phyloP scores from a whole-genome alignment of 2,888 invertebrate species.

The Patella depressa region DNA sequence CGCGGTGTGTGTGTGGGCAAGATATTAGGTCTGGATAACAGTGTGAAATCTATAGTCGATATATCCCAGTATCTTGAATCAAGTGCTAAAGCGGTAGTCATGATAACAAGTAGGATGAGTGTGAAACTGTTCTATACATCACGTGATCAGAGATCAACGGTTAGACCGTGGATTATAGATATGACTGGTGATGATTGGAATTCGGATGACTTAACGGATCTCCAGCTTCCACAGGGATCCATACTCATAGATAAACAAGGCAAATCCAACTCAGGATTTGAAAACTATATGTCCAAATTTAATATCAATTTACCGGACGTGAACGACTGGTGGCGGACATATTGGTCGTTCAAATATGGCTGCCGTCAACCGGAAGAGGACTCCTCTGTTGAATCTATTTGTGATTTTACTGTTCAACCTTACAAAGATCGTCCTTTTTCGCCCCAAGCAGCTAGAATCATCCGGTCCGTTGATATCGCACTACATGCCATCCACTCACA shows the following conservation, averaged over 20 bases:
- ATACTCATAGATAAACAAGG: slow-evolving; percentile 30
- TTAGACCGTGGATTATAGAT: slow-evolving; percentile 31
- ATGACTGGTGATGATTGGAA: slow-evolving; percentile 29
- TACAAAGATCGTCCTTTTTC: slow-evolving; percentile 15
- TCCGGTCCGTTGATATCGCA: slow-evolving; percentile 47
- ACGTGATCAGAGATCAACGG: slow-evolving; percentile 10
- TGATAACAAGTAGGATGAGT: slow-evolving; percentile 26
- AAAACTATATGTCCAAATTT: slow-evolving; percentile 18
- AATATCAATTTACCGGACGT: slow-evolving; percentile 18
- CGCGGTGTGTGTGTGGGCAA: slow-evolving; percentile 43
- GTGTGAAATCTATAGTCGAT: not conserved
- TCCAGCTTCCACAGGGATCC: slow-evolving; percentile 29
- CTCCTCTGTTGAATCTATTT: not conserved
- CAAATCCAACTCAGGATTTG: slow-evolving; percentile 28
- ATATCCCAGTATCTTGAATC: not conserved
- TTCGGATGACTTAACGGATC: slow-evolving; percentile 12
- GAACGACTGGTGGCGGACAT: slow-evolving; percentile 27
- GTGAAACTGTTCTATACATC: slow-evolving; percentile 24
- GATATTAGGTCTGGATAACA: slow-evolving; percentile 16
- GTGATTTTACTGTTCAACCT: slow-evolving; percentile 4
- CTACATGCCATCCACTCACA: slow-evolving; percentile 46
- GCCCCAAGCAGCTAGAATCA: slow-evolving; percentile 44
- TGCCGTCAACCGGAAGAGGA: slow-evolving; percentile 24
- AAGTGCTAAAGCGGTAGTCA: slow-evolving; percentile 24
- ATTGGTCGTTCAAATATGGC: slow-evolving; percentile 23